Conservation (phyloP, 2,888 invertebrate genomes). For the Drosophila neoperkinsi region DNA sequence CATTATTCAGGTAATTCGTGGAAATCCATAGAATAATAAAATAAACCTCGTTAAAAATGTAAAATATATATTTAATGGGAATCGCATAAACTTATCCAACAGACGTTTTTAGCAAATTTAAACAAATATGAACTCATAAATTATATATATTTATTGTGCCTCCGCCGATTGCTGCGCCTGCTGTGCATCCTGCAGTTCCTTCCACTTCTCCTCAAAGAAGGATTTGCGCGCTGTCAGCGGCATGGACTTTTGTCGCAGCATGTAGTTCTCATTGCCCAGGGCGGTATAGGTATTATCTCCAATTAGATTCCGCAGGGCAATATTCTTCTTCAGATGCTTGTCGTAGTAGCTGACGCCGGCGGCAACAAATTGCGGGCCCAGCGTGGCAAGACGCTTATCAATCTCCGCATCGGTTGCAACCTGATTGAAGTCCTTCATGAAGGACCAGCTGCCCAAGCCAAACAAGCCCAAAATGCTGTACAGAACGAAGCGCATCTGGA, state of each 20-base stretch:
- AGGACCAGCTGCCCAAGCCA: conserved; percentile 87
- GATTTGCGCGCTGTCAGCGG: conserved; percentile 89
- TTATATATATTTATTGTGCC: conserved; percentile 40
- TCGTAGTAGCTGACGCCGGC: conserved; percentile 92
- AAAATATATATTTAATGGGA: not conserved
- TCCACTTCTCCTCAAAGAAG: conserved; percentile 87
- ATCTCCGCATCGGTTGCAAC: conserved; percentile 88
- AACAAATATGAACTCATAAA: not conserved
- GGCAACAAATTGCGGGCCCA: conserved; percentile 88
- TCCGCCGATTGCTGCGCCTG: conserved; percentile 9
- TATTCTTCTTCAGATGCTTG: conserved; percentile 90
- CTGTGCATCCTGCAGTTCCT: conserved; percentile 76
- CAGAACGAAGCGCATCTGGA: conserved; percentile 83
- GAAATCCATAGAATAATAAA: not conserved
- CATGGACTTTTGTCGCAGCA: conserved; percentile 88
- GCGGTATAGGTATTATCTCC: conserved; percentile 88
- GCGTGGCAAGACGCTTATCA: conserved; percentile 88
- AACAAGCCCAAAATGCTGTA: conserved; percentile 88
- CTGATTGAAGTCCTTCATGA: conserved; percentile 88
- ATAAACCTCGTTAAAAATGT: not conserved
- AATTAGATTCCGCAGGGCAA: conserved; percentile 87
- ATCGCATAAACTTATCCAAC: not conserved
- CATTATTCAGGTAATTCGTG: not conserved
- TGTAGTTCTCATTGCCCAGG: conserved; percentile 89
- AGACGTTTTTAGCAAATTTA: not conserved